Base-by-base conservation (phyloP, 2,888 invertebrate genomes). In the Sinelater perroti region DNA sequence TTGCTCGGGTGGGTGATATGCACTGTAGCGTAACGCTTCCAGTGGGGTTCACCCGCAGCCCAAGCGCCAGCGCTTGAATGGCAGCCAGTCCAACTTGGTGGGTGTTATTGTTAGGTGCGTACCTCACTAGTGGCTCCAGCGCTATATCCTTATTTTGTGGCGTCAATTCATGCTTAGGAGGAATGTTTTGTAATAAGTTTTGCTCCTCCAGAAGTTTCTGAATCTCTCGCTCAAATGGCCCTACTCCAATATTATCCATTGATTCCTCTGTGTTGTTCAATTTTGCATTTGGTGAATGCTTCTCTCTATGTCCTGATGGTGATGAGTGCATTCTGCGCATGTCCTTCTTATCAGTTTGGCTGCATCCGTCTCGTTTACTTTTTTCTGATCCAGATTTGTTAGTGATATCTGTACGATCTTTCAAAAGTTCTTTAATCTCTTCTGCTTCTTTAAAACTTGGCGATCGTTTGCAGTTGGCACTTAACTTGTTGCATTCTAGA, bases 51-150 rank as follows among this genome's bases (percentile, higher is more conserved):
- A 75, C 76, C 55, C 78, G 72, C 64, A 78, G 71, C 61, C 78
- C 78, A 52, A 79, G 68, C 60, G 88, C 89, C 63, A 90, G 83
- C 72, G 90, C 89, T 70, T 90, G 87, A 68, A 91, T 88, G 66
- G 90, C 90, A 42, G 90, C 90, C 72, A 90, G 78, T 18, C 90
- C 90, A 64, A 90, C 90, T 60, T 89, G 88, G 77, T 88, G 89
- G 73, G 84, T 85, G 70, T 78, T 80, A 77, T 85, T 85, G 75
- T 83, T 84, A 70, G 68, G 66, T 35, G 67, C 68, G 62, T 75
- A 71, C 70, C 73, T 73, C 64, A 68, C 72, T 13, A 70, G 59
- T 45, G 70, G 69, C 51, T 81, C 83, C 60, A 83, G 74, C 3
- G 83, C 81, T 61, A 85, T 81, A 75, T 87, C 86, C 65, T 86